These are phyloP conservation scores for Phenganax subtilis DNA, from an alignment of 92 coral and sea anemone genomes.

Conservation along the genomic window DNA sequence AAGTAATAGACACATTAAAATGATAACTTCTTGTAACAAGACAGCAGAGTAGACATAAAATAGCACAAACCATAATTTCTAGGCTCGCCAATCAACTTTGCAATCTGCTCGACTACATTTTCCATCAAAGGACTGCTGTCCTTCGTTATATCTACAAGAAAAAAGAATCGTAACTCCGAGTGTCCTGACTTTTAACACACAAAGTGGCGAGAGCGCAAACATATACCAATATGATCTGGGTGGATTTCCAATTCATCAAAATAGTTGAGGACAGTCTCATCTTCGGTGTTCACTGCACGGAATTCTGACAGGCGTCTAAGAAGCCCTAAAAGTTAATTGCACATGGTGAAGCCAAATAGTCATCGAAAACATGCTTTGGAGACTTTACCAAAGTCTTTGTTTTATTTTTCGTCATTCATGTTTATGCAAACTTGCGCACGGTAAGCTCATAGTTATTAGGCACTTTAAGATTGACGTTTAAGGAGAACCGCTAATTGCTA, in stretches of 20 bases:
- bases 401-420: no score
- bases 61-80: conserved; percentile 79
- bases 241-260: conserved; percentile 97
- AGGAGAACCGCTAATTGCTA: no score
- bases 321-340: conserved; percentile 47
- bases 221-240: conserved; percentile 83
- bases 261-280: conserved; percentile 90
- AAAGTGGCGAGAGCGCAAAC: not conserved
- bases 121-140: conserved; percentile 77
- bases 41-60: not conserved
- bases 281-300: conserved; percentile 85
- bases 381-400: no score
- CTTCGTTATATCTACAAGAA: conserved; percentile 62
- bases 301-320: conserved; percentile 85
- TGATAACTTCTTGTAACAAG: not conserved
- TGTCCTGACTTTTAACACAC: not conserved
- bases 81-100: conserved; percentile 85
- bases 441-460: no score
- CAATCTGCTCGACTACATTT: conserved; percentile 74
- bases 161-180: not conserved
- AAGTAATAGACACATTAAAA: not conserved
- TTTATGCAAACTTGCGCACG: no score
- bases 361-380: no score
- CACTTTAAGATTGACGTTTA: no score
- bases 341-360: no score